phyloP scores from a whole-genome alignment of 2,888 invertebrate species.

The Carcina quercana region DNA sequence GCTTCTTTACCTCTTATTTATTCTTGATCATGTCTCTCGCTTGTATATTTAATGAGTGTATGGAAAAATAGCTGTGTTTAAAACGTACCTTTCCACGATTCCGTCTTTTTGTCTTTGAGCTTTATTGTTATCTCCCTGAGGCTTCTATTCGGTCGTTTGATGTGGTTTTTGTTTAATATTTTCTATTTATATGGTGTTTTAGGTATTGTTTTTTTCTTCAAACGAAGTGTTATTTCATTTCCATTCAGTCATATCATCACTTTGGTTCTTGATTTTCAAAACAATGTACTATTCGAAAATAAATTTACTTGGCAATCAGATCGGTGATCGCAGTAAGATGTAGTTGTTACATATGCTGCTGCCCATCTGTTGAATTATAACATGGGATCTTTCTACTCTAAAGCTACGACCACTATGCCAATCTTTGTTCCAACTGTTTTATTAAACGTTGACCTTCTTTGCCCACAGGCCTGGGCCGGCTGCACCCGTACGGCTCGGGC shows the following conservation, averaged over 20 bases:
- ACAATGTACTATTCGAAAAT: too few species aligned
- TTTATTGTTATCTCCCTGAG: constrained; percentile 33
- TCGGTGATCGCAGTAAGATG: too few species aligned
- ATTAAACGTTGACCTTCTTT: constrained; percentile 7
- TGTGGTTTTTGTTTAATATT: constrained; percentile 22
- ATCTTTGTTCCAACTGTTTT: too few species aligned
- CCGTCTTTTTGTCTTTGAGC: constrained; percentile 22
- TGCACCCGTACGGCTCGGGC: constrained; percentile 88
- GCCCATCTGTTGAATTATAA: neutral
- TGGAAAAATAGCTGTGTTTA: constrained; percentile 26
- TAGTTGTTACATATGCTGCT: too few species aligned
- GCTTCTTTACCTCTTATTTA: constrained; percentile 44
- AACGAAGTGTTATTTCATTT: too few species aligned
- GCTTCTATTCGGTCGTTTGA: constrained; percentile 24
- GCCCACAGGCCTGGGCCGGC: constrained; percentile 81
- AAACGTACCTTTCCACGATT: constrained; percentile 25
- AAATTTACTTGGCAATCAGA: too few species aligned
- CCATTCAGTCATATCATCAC: too few species aligned
- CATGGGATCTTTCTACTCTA: too few species aligned
- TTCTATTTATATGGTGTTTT: constrained; percentile 11
- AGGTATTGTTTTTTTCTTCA: neutral
- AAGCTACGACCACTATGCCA: too few species aligned
- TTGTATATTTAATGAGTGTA: constrained; percentile 29
- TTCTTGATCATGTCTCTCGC: constrained; percentile 34
- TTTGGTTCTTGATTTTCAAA: too few species aligned